Evolutionary conservation across 2,797 vertebrate genomes (phyloP), one percentile per base, ranked within the genome.

Genomic region (Pipistrellus kuhlii): DNA sequence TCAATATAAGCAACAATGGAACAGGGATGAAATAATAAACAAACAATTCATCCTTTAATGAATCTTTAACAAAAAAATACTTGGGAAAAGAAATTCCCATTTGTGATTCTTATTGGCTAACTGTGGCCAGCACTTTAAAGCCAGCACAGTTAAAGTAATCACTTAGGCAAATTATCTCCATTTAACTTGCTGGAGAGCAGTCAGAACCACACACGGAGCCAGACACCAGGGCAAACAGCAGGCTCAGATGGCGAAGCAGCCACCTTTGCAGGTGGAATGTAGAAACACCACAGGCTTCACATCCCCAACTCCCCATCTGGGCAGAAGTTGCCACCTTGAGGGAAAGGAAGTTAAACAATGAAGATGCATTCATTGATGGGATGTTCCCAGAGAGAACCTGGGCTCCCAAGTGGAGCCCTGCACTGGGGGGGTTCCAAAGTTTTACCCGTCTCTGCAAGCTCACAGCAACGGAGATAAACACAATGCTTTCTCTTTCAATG

Each of bases 401-500:
- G 41, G 35, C 81, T 85, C 59, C 35, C 27, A 32, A 51, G 51
- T 23, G 18, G 8, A 35, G 38, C 2, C 64, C 55, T 44, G 64
- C 1, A 5, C 41, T 38, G 21, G 17, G 10, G 10, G 27, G 51
- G 15, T 18, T 14, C 32, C 15, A 17, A 25, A 8, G 17, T 38
- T 64, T 84, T 48, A 20, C 6, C 55, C 48, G 5, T 17, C 14
- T 88, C 57, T 69, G 32, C 1, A 35, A 85, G 35, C 11, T 75
- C 12, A 72, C 2, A 4, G 27, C 0, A 0, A 62, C 0, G 5
- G 15, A 86, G 14, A 75, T 1, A 38, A 57, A 32, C 6, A 62
- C 51, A 12, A 1, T 0, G 7, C 23, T 57, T 23, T 46, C 72
- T 90, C 57, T 57, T 30, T 64, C 32, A 2, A 32, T 92, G 77